These are phyloP conservation scores for Drosophila parabipectinata DNA, from an alignment of 1,140 invertebrate genomes.

Conservation along the genomic window DNA sequence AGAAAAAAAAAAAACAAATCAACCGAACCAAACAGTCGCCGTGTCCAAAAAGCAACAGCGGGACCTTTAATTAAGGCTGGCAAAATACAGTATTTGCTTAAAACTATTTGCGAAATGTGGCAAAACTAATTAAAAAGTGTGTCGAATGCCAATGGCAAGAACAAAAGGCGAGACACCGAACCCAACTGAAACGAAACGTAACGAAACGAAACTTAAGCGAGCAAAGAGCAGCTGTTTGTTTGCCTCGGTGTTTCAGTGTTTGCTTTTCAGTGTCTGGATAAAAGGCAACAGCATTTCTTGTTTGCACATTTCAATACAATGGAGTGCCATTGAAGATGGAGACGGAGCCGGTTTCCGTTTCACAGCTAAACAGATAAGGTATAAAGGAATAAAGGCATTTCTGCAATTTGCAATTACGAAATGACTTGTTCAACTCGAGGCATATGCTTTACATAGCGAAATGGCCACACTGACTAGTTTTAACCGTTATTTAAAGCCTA, in stretches of 20 bases:
- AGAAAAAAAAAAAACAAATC: constrained; percentile 7
- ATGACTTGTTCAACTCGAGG: background rate
- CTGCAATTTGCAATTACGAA: background rate
- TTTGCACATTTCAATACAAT: constrained; percentile 58
- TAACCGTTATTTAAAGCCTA: background rate
- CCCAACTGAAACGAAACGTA: constrained; percentile 27
- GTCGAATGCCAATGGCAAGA: constrained; percentile 79
- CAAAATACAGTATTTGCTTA: constrained; percentile 68
- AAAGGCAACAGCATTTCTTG: constrained; percentile 60
- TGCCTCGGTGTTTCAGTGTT: constrained; percentile 28
- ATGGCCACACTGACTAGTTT: background rate
- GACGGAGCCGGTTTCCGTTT: background rate
- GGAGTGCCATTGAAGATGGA: constrained; percentile 20
- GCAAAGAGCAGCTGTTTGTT: constrained; percentile 45
- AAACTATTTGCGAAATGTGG: constrained; percentile 77
- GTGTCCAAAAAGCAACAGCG: constrained; percentile 24
- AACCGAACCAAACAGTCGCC: background rate
- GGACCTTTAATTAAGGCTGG: constrained; percentile 62
- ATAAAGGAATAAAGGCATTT: constrained; percentile 11
- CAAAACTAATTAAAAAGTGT: constrained; percentile 80
- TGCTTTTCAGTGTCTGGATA: constrained; percentile 39
- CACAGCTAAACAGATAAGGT: constrained; percentile 2
- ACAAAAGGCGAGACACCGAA: constrained; percentile 62
- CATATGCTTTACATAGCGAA: background rate
- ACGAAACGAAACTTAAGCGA: constrained; percentile 10